A percentile compares a stretch with the other conserved stretches of the same genome.
Conservation (phyloP, 2,797 vertebrate genomes). For the Danio choprae region DNA sequence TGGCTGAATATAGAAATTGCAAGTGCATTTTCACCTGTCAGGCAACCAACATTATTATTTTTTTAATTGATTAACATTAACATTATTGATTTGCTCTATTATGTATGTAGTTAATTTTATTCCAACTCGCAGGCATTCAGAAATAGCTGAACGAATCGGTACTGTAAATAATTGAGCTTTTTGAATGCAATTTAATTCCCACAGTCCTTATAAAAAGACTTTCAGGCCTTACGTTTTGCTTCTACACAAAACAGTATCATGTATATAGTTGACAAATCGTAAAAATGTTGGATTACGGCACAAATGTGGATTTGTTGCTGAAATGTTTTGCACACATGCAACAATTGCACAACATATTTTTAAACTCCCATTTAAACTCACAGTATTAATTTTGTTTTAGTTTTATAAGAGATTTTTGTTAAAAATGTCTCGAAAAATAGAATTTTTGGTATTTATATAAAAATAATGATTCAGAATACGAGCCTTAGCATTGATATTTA, state of each 20-base stretch:
- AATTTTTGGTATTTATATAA: background rate
- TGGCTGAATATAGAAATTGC: slow-evolving; percentile 2
- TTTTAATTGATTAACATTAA: background rate
- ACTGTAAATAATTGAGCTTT: background rate
- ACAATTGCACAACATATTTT: slow-evolving; percentile 23
- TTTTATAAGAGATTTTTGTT: background rate
- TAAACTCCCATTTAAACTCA: background rate
- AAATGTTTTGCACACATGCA: slow-evolving; percentile 41
- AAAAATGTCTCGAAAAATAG: too few relatives aligned
- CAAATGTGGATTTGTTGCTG: background rate
- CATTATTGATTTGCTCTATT: too few relatives aligned
- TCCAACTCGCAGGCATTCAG: background rate
- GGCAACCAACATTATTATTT: background rate
- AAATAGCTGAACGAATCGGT: background rate
- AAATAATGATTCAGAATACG: background rate
- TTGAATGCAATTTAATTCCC: background rate
- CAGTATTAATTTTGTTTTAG: background rate
- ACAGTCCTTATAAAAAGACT: background rate
- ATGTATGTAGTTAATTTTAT: background rate
- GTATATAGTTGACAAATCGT: slow-evolving; percentile 33
- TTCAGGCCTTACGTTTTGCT: slow-evolving; percentile 5
- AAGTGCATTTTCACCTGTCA: background rate
- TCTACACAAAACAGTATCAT: slow-evolving; percentile 25
- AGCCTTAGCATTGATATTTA: background rate
- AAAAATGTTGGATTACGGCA: slow-evolving; percentile 2